These are phyloP conservation scores for Crotalus helleri DNA, from an alignment of 2,113 vertebrate species.

Conservation along the genomic window DNA sequence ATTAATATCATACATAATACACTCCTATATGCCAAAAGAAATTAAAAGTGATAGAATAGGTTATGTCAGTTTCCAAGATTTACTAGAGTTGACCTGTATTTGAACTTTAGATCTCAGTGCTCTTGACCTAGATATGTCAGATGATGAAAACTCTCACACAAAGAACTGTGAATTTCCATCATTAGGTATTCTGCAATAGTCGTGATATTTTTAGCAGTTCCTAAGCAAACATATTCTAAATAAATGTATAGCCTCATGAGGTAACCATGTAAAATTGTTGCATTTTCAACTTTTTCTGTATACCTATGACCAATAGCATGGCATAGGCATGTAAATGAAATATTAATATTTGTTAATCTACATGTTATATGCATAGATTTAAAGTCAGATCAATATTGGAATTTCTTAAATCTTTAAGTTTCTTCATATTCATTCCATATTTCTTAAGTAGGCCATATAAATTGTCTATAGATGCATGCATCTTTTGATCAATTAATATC, in stretches of 20 bases:
- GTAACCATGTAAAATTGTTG: slow-evolving; percentile 33
- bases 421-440: background rate
- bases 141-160: slow-evolving; percentile 42
- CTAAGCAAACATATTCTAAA: slow-evolving; percentile 18
- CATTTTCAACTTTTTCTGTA: slow-evolving; percentile 38
- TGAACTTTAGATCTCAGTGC: slow-evolving; percentile 43
- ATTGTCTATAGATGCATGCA: background rate
- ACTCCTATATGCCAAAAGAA: slow-evolving; percentile 15
- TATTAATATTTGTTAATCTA: background rate
- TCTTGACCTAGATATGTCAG: slow-evolving; percentile 65
- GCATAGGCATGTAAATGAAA: slow-evolving; percentile 28
- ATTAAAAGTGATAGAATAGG: slow-evolving; percentile 38
- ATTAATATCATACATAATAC: slow-evolving; percentile 18
- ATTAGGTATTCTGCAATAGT: slow-evolving; percentile 45
- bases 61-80: slow-evolving; percentile 40
- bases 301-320: slow-evolving; percentile 37
- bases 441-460: background rate
- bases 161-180: slow-evolving; percentile 59
- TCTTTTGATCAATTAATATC: background rate
- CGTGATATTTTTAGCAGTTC: slow-evolving; percentile 47
- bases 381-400: slow-evolving; percentile 25
- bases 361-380: background rate
- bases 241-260: slow-evolving; percentile 19
- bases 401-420: slow-evolving; percentile 18
- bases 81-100: slow-evolving; percentile 47